These are phyloP conservation scores for Dryobotodes eremita DNA, from an alignment of 2,888 invertebrate species.

Conservation along the genomic window DNA sequence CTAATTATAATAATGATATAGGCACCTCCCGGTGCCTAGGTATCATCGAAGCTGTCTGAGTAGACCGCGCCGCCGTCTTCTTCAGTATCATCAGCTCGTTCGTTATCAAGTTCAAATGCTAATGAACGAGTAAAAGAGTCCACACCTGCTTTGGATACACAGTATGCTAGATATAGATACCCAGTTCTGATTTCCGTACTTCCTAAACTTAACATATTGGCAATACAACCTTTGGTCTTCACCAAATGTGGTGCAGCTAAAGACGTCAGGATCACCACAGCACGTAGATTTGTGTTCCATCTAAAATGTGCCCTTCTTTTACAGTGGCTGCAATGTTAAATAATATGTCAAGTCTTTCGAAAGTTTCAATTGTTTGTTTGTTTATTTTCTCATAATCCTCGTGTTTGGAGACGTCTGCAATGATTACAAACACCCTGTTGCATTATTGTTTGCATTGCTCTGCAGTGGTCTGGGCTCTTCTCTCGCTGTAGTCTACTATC, in stretches of 20 bases:
- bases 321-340: constrained; percentile 75
- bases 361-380: constrained; percentile 68
- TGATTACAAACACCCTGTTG: constrained; percentile 65
- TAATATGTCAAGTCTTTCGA: constrained; percentile 73
- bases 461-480: constrained; percentile 9
- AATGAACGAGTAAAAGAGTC: constrained; percentile 43
- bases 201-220: constrained; percentile 74
- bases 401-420: constrained; percentile 73
- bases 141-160: constrained; percentile 53
- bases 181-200: constrained; percentile 8
- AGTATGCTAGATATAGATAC: constrained; percentile 9
- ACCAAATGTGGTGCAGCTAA: constrained; percentile 72
- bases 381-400: constrained; percentile 68
- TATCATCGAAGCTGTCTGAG: not conserved
- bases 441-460: constrained; percentile 58
- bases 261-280: constrained; percentile 68
- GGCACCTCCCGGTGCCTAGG: not conserved
- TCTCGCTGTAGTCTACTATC: constrained; percentile 20
- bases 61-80: not conserved
- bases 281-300: constrained; percentile 71
- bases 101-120: constrained; percentile 36
- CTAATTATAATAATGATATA: too few relatives aligned
- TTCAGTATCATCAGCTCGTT: not conserved
- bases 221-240: constrained; percentile 74
- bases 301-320: constrained; percentile 34